A percentile compares a stretch with the other conserved stretches of the same genome.
These are phyloP conservation scores for Portevinia maculata DNA, from an alignment of 2,888 invertebrate species.

Conservation along the genomic window DNA sequence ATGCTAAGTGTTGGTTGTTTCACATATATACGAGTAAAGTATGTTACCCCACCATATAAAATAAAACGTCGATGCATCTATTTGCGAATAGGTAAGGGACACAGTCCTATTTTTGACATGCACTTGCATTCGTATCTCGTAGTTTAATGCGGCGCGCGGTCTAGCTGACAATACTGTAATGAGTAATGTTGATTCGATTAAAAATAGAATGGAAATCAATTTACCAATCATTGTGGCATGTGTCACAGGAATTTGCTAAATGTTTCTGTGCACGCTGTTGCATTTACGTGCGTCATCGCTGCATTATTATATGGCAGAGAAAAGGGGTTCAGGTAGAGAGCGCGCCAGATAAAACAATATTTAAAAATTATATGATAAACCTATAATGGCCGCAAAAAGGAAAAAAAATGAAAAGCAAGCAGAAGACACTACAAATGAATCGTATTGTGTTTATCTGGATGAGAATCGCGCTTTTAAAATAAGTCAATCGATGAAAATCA, in stretches of 20 bases:
- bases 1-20: too few species aligned
- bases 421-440: slow-evolving; percentile 31
- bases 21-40: too few species aligned
- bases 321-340: too few species aligned
- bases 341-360: too few species aligned
- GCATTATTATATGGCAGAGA: background rate
- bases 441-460: slow-evolving; percentile 34
- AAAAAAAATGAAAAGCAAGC: slow-evolving; percentile 13
- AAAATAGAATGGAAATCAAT: slow-evolving; percentile 71
- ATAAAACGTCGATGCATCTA: slow-evolving; percentile 20
- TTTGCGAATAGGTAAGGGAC: slow-evolving; percentile 28
- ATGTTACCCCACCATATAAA: slow-evolving; percentile 10
- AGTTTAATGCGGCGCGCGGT: slow-evolving; percentile 28
- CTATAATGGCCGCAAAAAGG: slow-evolving; percentile 22
- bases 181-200: slow-evolving; percentile 65
- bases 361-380: too few species aligned
- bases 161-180: slow-evolving; percentile 50
- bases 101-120: slow-evolving; percentile 49
- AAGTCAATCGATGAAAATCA: slow-evolving; percentile 59
- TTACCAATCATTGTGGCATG: slow-evolving; percentile 57
- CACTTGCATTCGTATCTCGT: background rate
- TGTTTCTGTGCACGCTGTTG: slow-evolving; percentile 2
- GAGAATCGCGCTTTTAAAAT: slow-evolving; percentile 43
- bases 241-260: slow-evolving; percentile 23
- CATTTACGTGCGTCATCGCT: slow-evolving; percentile 36